Evolutionary conservation across 2,113 vertebrate species (phyloP).

Genomic region (Limnothrissa miodon): DNA sequence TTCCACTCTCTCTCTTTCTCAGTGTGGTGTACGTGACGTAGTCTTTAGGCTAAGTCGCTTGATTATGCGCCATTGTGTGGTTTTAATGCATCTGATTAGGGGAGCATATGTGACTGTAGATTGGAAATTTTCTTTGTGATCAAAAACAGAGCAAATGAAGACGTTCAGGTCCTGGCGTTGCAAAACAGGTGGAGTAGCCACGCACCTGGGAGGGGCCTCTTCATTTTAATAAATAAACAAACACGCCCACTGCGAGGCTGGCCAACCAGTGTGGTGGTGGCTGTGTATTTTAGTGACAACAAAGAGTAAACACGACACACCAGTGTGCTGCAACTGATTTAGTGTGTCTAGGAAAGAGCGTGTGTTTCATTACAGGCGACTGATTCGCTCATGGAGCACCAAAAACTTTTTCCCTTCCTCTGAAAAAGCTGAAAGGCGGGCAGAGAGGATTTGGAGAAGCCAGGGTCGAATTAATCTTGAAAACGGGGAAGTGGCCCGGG

Average conservation of each 20-base stretch:
- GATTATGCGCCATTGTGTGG: conserved; percentile 41
- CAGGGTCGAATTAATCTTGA: background rate
- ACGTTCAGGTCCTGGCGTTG: background rate
- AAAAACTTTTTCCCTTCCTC: conserved; percentile 23
- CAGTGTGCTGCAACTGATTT: conserved; percentile 52
- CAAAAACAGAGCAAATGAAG: background rate
- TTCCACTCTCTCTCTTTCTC: conserved; percentile 56
- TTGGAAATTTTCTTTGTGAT: background rate
- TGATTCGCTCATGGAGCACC: conserved; percentile 41
- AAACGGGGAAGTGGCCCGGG: conserved; percentile 23
- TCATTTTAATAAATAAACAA: conserved; percentile 3
- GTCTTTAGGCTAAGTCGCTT: conserved; percentile 46
- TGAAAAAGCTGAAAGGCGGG: conserved; percentile 36
- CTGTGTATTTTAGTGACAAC: conserved; percentile 50
- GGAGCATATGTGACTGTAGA: conserved; percentile 37
- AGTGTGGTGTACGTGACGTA: conserved; percentile 42
- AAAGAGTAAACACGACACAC: conserved; percentile 56
- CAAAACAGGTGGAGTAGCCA: background rate
- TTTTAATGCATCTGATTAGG: conserved; percentile 55
- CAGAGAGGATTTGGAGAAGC: conserved; percentile 28
- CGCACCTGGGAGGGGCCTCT: background rate
- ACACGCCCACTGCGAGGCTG: conserved; percentile 17
- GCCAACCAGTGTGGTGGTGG: conserved; percentile 26
- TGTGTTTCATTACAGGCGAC: conserved; percentile 51
- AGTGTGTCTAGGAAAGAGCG: conserved; percentile 52